These are phyloP conservation scores for Bombus cullumanus DNA, from an alignment of 1,140 invertebrate species.

Conservation along the genomic window DNA sequence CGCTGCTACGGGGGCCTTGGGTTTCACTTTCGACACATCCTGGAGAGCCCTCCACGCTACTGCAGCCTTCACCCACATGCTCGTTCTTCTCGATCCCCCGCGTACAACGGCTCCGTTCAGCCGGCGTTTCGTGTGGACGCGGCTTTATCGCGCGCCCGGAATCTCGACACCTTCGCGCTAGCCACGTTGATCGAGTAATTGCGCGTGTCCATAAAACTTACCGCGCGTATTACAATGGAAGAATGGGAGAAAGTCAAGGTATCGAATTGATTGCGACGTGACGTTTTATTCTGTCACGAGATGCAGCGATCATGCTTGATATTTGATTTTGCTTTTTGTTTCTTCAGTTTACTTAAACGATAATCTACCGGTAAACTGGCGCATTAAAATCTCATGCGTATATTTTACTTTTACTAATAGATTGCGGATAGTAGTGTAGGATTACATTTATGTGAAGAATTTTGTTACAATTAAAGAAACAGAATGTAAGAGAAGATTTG, in stretches of 20 bases:
- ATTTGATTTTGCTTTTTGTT: too few species aligned
- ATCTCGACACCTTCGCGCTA: conserved; percentile 54
- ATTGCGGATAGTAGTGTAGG: too few species aligned
- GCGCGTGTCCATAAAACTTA: conserved; percentile 43
- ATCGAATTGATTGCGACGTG: neutral
- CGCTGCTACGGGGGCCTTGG: conserved; percentile 64
- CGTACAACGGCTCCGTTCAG: conserved; percentile 29
- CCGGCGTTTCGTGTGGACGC: conserved; percentile 49
- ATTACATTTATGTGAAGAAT: too few species aligned
- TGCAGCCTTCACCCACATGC: conserved; percentile 81
- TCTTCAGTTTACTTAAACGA: too few species aligned
- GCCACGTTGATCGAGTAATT: conserved; percentile 50
- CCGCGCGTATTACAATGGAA: conserved; percentile 28
- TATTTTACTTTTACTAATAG: too few species aligned
- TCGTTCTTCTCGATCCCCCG: conserved; percentile 69
- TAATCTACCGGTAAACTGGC: neutral
- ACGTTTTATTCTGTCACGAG: neutral
- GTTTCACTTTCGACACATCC: conserved; percentile 82
- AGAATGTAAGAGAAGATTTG: too few species aligned
- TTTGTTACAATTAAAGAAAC: too few species aligned
- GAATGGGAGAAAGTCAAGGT: conserved; percentile 47
- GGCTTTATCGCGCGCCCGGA: conserved; percentile 46
- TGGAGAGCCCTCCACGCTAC: conserved; percentile 71
- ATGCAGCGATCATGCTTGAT: too few species aligned
- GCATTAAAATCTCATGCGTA: neutral